phyloP scores from a whole-genome alignment of 2,888 invertebrate species.

The Sarcophaga caerulescens region DNA sequence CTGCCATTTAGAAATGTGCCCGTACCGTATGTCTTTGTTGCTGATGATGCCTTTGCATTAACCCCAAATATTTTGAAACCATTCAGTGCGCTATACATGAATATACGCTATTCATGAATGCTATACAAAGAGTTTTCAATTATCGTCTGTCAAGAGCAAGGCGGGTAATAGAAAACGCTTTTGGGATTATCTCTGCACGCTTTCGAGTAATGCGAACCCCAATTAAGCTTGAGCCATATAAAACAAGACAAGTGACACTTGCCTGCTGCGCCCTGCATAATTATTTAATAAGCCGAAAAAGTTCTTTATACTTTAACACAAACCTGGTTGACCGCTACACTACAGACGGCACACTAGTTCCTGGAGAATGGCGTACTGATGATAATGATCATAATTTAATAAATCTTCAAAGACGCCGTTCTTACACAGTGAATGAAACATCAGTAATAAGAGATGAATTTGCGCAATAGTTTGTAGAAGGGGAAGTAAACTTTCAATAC shows the following conservation, averaged over 20 bases:
- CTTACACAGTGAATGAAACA: slow-evolving; percentile 8
- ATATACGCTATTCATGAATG: slow-evolving; percentile 22
- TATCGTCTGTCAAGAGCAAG: slow-evolving; percentile 22
- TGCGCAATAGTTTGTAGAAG: neutral
- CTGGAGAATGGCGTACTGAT: slow-evolving; percentile 28
- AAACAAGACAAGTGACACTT: neutral
- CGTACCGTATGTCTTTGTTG: slow-evolving; percentile 31
- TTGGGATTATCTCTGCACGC: slow-evolving; percentile 25
- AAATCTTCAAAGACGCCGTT: neutral
- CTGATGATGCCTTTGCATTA: slow-evolving; percentile 37
- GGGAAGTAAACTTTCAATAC: too few relatives aligned
- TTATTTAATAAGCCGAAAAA: slow-evolving; percentile 20
- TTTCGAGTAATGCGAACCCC: slow-evolving; percentile 12
- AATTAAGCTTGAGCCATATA: neutral
- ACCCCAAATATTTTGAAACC: slow-evolving; percentile 22
- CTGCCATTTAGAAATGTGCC: slow-evolving; percentile 12
- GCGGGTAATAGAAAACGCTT: slow-evolving; percentile 34
- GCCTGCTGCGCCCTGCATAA: slow-evolving; percentile 15
- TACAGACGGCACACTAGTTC: slow-evolving; percentile 25
- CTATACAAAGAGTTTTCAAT: slow-evolving; percentile 35
- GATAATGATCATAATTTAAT: neutral
- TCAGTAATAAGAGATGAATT: slow-evolving; percentile 12
- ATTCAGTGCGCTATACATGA: slow-evolving; percentile 21
- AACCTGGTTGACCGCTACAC: slow-evolving; percentile 24
- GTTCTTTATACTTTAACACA: slow-evolving; percentile 11